These are phyloP conservation scores for Parapsyche elsis DNA, from an alignment of 1,140 invertebrate species.

Conservation along the genomic window DNA sequence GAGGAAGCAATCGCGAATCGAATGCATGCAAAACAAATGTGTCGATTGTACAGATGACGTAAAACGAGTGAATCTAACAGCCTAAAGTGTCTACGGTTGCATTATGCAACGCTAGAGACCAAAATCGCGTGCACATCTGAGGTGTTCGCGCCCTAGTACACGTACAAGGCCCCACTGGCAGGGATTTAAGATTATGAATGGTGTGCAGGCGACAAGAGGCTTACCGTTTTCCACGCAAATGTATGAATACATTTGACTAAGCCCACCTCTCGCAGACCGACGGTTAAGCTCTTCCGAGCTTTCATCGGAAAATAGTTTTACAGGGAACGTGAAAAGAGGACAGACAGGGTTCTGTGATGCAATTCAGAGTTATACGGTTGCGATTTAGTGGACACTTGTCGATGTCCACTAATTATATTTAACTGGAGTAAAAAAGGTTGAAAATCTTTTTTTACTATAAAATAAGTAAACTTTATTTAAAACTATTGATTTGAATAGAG, in stretches of 20 bases:
- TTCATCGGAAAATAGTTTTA: conserved; percentile 19
- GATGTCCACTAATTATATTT: too few relatives aligned
- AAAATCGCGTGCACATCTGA: background rate
- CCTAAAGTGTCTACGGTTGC: too few relatives aligned
- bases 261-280: background rate
- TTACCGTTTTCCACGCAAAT: conserved; percentile 10
- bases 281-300: background rate
- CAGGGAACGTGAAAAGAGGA: background rate
- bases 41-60: too few relatives aligned
- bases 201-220: conserved; percentile 28
- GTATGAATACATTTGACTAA: conserved; percentile 33
- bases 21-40: too few relatives aligned
- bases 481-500: too few relatives aligned
- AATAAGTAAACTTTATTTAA: too few relatives aligned
- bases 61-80: too few relatives aligned
- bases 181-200: conserved; percentile 31
- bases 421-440: too few relatives aligned
- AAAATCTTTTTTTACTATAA: too few relatives aligned
- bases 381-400: too few relatives aligned
- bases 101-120: background rate
- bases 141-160: background rate
- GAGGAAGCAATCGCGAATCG: too few relatives aligned
- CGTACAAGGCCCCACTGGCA: background rate
- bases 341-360: background rate
- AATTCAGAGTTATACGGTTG: background rate